Evolutionary conservation across 1,140 invertebrate species (phyloP), one percentile per base, ranked within the genome.

Genomic region (Musca domestica): DNA sequence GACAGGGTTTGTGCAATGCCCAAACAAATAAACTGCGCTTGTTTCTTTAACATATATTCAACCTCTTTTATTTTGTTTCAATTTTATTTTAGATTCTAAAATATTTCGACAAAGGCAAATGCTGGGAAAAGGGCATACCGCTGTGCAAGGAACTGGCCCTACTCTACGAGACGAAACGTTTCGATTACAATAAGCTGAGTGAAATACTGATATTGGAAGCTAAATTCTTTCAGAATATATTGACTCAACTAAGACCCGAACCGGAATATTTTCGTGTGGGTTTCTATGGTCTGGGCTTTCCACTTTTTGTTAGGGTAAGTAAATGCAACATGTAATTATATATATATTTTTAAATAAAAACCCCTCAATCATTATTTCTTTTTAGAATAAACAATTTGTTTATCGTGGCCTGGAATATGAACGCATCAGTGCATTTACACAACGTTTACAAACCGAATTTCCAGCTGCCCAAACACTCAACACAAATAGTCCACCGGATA

Each of bases 261-360:
- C 94, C 95, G 7, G 95, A 98, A 82, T 99, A 99, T 81, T 99
- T 98, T 78, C 84, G 96, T 19, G 96, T 99, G 54, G 95, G 94
- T 22, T 99, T 97, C 82, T 98, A 96, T 79, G 97, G 97, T 17
- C 87, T 91, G 67, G 93, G 93, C 46, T 95, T 98, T 81, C 96
- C 97, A 6, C 85, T 96, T 0, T 98, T 98, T 83, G 90, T 98
- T 19, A 88, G 94, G 83, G 95, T 97, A 85, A 87, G 88, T 85
- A 61, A 63, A 17, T 61, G 3, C 49, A 23, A n/a, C n/a, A 58
- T 23, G 17, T 67, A 25, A 12, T 7, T 47, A n/a, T 9, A 41
- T n/a, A n/a, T n/a, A n/a, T n/a, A n/a, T n/a, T n/a, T n/a, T 17
- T 22, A 20, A n/a, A n/a, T n/a, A n/a, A 20, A 48, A 56, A 12